Percentiles rank a stretch among this genome's conserved stretches.
These are phyloP conservation scores for Brachyhypopomus gauderio DNA, from an alignment of 2,113 vertebrate genomes.

Conservation along the genomic window DNA sequence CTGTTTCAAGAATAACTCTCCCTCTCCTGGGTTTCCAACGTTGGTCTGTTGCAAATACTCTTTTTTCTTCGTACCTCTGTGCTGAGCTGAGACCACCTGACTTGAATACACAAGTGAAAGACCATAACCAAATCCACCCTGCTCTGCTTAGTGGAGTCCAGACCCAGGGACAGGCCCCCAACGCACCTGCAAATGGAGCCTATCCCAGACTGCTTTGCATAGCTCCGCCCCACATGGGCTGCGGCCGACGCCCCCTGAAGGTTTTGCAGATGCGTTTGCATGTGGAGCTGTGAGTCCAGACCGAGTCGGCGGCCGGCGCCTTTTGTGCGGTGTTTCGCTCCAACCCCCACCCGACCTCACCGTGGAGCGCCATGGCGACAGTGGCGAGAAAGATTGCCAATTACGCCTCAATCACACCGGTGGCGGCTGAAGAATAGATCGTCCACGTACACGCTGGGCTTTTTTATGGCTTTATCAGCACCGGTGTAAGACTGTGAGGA, in stretches of 20 bases:
- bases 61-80: not conserved
- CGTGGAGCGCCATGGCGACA: not conserved
- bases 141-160: not conserved
- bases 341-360: too few relatives aligned
- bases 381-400: not conserved
- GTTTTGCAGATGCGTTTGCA: too few relatives aligned
- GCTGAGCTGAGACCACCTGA: not conserved
- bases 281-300: not conserved
- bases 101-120: not conserved
- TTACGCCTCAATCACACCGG: not conserved
- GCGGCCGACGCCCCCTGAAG: not conserved
- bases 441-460: constrained; percentile 9
- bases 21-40: constrained; percentile 26
- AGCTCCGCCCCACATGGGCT: not conserved
- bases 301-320: not conserved
- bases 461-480: constrained; percentile 29
- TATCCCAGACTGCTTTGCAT: constrained; percentile 1
- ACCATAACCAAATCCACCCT: not conserved
- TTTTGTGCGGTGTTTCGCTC: not conserved
- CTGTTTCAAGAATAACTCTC: constrained; percentile 26
- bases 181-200: constrained; percentile 39
- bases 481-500: constrained; percentile 15
- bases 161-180: not conserved
- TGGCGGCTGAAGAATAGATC: constrained; percentile 25
- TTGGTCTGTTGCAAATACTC: not conserved